A percentile compares a stretch with the other conserved stretches of the same genome.
Evolutionary conservation across 2,113 vertebrate species (phyloP).

Genomic region (Proterorhinus semilunaris): DNA sequence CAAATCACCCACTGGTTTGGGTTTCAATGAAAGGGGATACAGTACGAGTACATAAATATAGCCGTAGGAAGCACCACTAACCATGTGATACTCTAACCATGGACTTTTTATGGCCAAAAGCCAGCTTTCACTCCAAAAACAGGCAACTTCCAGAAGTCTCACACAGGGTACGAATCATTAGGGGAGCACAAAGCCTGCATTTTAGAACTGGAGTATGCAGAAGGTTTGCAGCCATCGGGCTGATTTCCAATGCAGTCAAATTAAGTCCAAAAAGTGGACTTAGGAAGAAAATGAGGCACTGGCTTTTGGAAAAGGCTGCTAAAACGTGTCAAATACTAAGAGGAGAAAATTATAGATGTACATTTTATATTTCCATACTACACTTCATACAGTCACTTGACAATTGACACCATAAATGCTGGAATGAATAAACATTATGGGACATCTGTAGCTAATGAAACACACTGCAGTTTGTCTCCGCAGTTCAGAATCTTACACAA

Average conservation of each 20-base stretch:
- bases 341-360: neutral
- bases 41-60: constrained; percentile 75
- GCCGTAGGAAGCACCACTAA: constrained; percentile 66
- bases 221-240: constrained; percentile 21
- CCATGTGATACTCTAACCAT: constrained; percentile 63
- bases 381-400: neutral
- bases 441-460: constrained; percentile 25
- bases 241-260: constrained; percentile 39
- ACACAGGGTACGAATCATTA: constrained; percentile 32
- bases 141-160: constrained; percentile 44
- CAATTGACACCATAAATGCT: neutral
- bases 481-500: constrained; percentile 17
- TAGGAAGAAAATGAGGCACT: constrained; percentile 3
- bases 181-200: constrained; percentile 27
- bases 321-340: neutral
- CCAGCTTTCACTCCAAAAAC: constrained; percentile 54
- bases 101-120: constrained; percentile 54
- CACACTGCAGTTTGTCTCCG: constrained; percentile 7
- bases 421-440: neutral
- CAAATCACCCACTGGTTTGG: constrained; percentile 69
- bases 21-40: constrained; percentile 74
- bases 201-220: constrained; percentile 4
- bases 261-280: constrained; percentile 22
- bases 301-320: neutral
- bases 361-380: neutral